A percentile compares a stretch with the other conserved stretches of the same genome.
Conservation (phyloP, 1,140 invertebrate species). For the Drosophila persimilis region DNA sequence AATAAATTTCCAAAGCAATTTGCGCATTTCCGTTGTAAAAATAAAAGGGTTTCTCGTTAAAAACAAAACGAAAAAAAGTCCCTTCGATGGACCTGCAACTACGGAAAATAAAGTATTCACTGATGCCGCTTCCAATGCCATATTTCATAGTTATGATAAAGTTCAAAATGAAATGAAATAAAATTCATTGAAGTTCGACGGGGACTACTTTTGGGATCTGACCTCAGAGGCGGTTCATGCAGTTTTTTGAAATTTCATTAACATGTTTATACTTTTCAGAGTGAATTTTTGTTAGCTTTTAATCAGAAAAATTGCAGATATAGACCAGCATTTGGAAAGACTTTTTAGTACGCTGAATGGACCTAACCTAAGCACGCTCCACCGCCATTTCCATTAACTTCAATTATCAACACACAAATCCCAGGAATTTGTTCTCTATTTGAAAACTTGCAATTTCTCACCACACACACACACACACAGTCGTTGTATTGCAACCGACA, state of each 20-base stretch:
- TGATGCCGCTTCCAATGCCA: constrained; percentile 35
- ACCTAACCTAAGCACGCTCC: too few species aligned
- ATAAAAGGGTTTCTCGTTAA: constrained; percentile 71
- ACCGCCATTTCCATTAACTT: too few species aligned
- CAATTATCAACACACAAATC: too few species aligned
- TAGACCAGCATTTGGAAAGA: too few species aligned
- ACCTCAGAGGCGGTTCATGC: background rate
- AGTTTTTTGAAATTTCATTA: too few species aligned
- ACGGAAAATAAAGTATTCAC: constrained; percentile 36
- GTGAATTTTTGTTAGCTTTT: too few species aligned
- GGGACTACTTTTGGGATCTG: constrained; percentile 7
- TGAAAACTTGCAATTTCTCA: background rate
- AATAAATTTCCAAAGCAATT: constrained; percentile 78
- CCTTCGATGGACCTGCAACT: constrained; percentile 26
- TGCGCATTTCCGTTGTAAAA: constrained; percentile 79
- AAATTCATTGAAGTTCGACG: constrained; percentile 62
- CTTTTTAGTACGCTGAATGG: too few species aligned
- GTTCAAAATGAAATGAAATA: constrained; percentile 36
- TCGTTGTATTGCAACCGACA: background rate
- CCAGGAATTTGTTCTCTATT: too few species aligned
- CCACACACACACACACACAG: background rate
- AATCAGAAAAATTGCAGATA: too few species aligned
- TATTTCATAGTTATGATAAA: constrained; percentile 75
- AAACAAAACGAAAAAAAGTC: constrained; percentile 61
- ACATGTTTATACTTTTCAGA: too few species aligned